Conservation (phyloP, 2,888 invertebrate genomes). For the Parasteatoda lunata region DNA sequence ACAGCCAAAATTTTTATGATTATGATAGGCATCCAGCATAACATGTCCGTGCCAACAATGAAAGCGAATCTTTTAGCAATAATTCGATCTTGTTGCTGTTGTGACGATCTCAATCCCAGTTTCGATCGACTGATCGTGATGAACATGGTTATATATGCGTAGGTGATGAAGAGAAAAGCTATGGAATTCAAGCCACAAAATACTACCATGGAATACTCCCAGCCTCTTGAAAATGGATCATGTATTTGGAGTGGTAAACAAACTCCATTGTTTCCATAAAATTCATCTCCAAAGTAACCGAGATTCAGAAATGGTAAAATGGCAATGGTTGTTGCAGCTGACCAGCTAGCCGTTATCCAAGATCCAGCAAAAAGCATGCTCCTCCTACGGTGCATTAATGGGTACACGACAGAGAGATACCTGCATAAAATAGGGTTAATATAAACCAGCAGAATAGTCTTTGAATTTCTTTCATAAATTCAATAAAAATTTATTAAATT, state of each 20-base stretch:
- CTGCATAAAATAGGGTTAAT: background rate
- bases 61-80: constrained; percentile 79
- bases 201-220: constrained; percentile 79
- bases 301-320: constrained; percentile 76
- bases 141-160: constrained; percentile 79
- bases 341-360: constrained; percentile 76
- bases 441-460: no score
- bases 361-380: constrained; percentile 76
- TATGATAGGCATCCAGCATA: constrained; percentile 80
- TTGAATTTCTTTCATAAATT: no score
- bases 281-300: constrained; percentile 78
- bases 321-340: constrained; percentile 76
- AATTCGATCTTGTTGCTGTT: constrained; percentile 78
- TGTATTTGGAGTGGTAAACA: constrained; percentile 80
- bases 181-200: constrained; percentile 78
- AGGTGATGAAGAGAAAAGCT: constrained; percentile 78
- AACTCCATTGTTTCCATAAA: constrained; percentile 80
- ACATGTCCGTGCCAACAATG: constrained; percentile 79
- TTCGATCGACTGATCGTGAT: constrained; percentile 78
- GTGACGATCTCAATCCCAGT: constrained; percentile 78
- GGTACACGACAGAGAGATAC: constrained; percentile 79
- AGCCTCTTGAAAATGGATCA: constrained; percentile 76
- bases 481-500: no score
- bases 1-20: constrained; percentile 78
- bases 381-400: constrained; percentile 76